Conservation (phyloP, 2,888 invertebrate species). For the Drosophila infuscata region DNA sequence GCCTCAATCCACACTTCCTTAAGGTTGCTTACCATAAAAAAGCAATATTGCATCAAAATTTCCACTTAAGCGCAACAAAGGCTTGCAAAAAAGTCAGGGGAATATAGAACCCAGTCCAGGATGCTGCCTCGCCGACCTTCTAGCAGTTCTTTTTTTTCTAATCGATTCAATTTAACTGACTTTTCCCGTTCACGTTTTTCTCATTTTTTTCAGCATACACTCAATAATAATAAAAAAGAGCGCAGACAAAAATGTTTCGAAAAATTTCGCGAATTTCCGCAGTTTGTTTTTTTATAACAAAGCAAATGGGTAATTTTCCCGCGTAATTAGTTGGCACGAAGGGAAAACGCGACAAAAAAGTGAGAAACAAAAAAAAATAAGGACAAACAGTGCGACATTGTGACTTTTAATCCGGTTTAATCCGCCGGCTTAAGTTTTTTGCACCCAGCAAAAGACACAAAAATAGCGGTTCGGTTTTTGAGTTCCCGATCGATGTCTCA, state of each 20-base stretch:
- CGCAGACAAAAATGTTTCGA: slow-evolving; percentile 22
- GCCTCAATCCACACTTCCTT: slow-evolving; percentile 19
- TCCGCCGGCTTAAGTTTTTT: slow-evolving; percentile 81
- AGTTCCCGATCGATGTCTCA: slow-evolving; percentile 8
- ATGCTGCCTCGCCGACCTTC: slow-evolving; percentile 33
- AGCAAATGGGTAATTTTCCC: slow-evolving; percentile 76
- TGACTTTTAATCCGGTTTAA: slow-evolving; percentile 80
- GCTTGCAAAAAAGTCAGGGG: slow-evolving; percentile 74
- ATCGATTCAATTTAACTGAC: slow-evolving; percentile 80
- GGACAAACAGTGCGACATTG: slow-evolving; percentile 61
- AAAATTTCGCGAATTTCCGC: slow-evolving; percentile 73
- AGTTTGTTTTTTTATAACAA: slow-evolving; percentile 22
- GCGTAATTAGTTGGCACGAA: slow-evolving; percentile 74
- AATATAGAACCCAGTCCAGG: slow-evolving; percentile 45
- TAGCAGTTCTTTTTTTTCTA: slow-evolving; percentile 49
- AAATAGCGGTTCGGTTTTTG: slow-evolving; percentile 33
- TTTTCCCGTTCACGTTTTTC: slow-evolving; percentile 49
- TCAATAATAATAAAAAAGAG: slow-evolving; percentile 49
- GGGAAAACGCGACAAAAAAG: slow-evolving; percentile 57
- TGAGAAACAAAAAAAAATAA: slow-evolving; percentile 48
- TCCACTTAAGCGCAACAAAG: slow-evolving; percentile 67
- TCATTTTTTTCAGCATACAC: slow-evolving; percentile 22
- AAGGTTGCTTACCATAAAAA: slow-evolving; percentile 29
- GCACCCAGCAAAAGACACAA: slow-evolving; percentile 35
- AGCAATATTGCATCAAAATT: slow-evolving; percentile 38